Base-by-base conservation (phyloP, 2,888 invertebrate genomes). In the Calephelis perditalis region DNA sequence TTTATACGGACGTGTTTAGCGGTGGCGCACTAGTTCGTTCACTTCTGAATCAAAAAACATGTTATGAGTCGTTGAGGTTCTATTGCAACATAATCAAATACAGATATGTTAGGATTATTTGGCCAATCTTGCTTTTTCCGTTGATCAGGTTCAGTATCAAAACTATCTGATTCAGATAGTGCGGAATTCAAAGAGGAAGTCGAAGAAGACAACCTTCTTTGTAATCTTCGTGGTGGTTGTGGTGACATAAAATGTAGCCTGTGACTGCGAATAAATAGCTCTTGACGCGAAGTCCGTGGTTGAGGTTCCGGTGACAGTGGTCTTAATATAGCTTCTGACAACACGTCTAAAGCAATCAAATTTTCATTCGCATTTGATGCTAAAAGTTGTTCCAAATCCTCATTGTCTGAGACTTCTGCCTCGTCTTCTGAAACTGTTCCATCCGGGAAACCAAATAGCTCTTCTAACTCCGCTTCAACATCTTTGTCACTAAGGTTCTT, bases 161-260 rank as follows among this genome's bases (percentile, higher is more conserved):
- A 45, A 45, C 11, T 45, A 45, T 45, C 45, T 45, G 45, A 45
- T 45, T 45, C 45, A 45, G 45, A 45, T 45, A n/a, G 45, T 45
- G 4, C 45, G n/a, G 45, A 45, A 45, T 45, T 45, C 6, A 45
- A 45, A 45, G 45, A 15, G 15, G 15, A 45, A 45, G n/a, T 45
- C 45, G 45, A 45, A 45, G 45, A 45, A 45, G 45, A 45, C 45
- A 45, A n/a, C 45, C 45, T 45, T 45, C 45, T 45, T 45, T 45
- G 45, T 45, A 45, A 45, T 45, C 11, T 45, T 45, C 11, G 45
- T 45, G 45, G 45, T 45, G 45, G 45, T 45, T 45, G 45, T 45
- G 45, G 45, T 45, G 45, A 45, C n/a, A 45, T n/a, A 45, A n/a
- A 45, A 45, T 45, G 45, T 45, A 45, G n/a, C n/a, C 45, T 45